phyloP scores from a whole-genome alignment of 2,888 invertebrate genomes.

The Anagyrus pseudococci region DNA sequence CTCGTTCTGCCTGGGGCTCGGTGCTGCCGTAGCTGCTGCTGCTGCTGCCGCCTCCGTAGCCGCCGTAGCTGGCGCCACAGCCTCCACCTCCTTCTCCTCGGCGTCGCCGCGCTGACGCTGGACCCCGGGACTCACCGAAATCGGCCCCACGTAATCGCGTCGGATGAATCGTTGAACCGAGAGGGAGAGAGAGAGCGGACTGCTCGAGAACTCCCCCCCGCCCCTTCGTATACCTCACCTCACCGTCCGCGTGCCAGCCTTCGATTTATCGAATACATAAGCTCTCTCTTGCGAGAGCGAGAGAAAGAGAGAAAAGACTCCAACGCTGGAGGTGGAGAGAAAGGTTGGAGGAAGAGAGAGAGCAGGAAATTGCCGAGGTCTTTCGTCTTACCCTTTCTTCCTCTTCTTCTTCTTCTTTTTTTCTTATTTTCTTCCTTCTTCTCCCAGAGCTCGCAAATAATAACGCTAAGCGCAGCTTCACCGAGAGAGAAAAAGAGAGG shows the following conservation, averaged over 20 bases:
- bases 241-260: not conserved
- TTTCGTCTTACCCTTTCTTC: not conserved
- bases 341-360: not conserved
- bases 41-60: slow-evolving; percentile 14
- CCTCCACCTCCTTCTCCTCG: not conserved
- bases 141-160: slow-evolving; percentile 29
- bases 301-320: not conserved
- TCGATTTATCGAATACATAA: slow-evolving; percentile 32
- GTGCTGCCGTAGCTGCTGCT: slow-evolving; percentile 6
- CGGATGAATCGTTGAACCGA: slow-evolving; percentile 34
- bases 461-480: no score
- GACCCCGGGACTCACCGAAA: not conserved
- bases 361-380: slow-evolving; percentile 17
- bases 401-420: not conserved
- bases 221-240: no score
- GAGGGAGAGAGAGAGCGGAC: not conserved
- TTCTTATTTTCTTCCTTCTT: no score
- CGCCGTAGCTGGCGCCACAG: slow-evolving; percentile 22
- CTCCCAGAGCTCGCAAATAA: no score
- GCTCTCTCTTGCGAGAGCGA: not conserved
- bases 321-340: no score
- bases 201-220: no score
- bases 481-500: no score
- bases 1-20: not conserved
- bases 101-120: not conserved